phyloP scores from a whole-genome alignment of 1,140 invertebrate genomes.

The roundworm (Caenorhabditis elegans) region WBcel235 BX284606.5:2067501-2068000 shows the following conservation, averaged over 20 bases:
- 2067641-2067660: slow-evolving; percentile 95
- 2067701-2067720: slow-evolving; percentile 94
- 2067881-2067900: slow-evolving; percentile 84
- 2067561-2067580: slow-evolving; percentile 69
- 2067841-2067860: slow-evolving; percentile 98
- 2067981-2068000: slow-evolving; percentile 86
- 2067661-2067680: slow-evolving; percentile 90
- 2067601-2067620: slow-evolving; percentile 97
- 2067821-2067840: slow-evolving; percentile 99
- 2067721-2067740: slow-evolving; percentile 69
- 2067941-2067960: slow-evolving; percentile 94
- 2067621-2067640: slow-evolving; percentile 97
- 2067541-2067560: slow-evolving; percentile 70
- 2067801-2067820: slow-evolving; percentile 95
- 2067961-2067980: slow-evolving; percentile 93
- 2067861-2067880: slow-evolving; percentile 97
- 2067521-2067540: slow-evolving; percentile 69
- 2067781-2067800: too few relatives aligned
- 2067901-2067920: slow-evolving; percentile 73
- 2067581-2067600: slow-evolving; percentile 67
- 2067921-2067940: slow-evolving; percentile 78
- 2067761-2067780: slow-evolving; percentile 20
- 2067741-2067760: slow-evolving; percentile 67
- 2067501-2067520: slow-evolving; percentile 69
- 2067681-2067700: slow-evolving; percentile 96